These are phyloP conservation scores for Augochlora pura DNA, from an alignment of 1,140 invertebrate genomes.

Conservation along the genomic window DNA sequence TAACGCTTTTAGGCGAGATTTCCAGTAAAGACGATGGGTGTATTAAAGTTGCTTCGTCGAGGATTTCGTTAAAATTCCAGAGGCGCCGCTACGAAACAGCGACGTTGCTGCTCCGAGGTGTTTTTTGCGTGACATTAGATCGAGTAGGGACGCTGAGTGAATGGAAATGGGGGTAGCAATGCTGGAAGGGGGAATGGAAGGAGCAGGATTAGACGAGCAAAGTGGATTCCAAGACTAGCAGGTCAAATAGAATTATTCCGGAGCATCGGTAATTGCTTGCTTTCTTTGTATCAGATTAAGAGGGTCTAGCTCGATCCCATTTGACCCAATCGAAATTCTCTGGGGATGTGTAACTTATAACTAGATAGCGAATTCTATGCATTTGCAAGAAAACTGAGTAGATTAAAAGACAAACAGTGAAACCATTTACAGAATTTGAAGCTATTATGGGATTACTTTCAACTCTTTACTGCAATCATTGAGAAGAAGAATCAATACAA, in stretches of 20 bases:
- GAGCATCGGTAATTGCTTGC: constrained; percentile 14
- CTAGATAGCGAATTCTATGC: too few relatives aligned
- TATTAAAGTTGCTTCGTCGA: neutral
- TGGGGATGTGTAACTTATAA: too few relatives aligned
- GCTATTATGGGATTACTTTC: too few relatives aligned
- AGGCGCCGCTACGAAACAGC: constrained; percentile 5
- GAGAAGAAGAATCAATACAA: too few relatives aligned
- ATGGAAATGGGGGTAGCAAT: constrained; percentile 6
- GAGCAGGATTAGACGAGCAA: constrained; percentile 34
- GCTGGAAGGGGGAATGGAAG: neutral
- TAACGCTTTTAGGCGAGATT: neutral
- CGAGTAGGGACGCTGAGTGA: constrained; percentile 9
- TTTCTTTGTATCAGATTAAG: constrained; percentile 13
- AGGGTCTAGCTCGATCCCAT: neutral
- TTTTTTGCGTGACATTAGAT: constrained; percentile 1
- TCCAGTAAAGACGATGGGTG: neutral
- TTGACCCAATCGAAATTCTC: neutral
- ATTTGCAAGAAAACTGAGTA: too few relatives aligned
- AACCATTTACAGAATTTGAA: too few relatives aligned
- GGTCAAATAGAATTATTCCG: constrained; percentile 36
- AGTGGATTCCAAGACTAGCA: constrained; percentile 31
- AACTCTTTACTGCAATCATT: too few relatives aligned
- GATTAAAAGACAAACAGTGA: too few relatives aligned
- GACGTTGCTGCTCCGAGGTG: constrained; percentile 9
- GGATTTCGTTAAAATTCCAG: constrained; percentile 16